A percentile compares a stretch with the other conserved stretches of the same genome.
These are phyloP conservation scores for Montipora foliosa DNA, from an alignment of 64 coral and sea anemone species.

Conservation along the genomic window DNA sequence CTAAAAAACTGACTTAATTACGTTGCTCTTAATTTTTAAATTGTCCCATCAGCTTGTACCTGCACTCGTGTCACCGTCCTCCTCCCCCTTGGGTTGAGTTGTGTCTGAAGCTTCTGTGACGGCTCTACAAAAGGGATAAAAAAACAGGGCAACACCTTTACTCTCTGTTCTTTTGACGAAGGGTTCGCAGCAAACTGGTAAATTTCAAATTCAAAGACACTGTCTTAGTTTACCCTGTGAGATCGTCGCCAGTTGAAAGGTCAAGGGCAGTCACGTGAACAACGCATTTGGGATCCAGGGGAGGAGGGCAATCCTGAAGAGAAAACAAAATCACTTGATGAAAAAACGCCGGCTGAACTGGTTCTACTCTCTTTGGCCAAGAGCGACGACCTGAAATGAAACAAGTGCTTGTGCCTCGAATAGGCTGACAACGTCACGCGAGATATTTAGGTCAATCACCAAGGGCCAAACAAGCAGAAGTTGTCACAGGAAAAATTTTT, in stretches of 20 bases:
- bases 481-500: too few species aligned
- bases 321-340: background rate
- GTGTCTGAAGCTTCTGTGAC: conserved; percentile 7
- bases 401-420: too few species aligned
- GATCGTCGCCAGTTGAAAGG: conserved; percentile 55
- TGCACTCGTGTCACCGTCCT: background rate
- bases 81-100: background rate
- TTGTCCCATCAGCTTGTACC: conserved; percentile 34
- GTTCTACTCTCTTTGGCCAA: too few species aligned
- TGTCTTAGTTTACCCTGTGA: conserved; percentile 12
- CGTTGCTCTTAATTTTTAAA: too few species aligned
- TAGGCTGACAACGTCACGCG: too few species aligned
- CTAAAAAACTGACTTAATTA: too few species aligned
- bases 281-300: conserved; percentile 67
- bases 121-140: background rate
- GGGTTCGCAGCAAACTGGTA: too few species aligned
- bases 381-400: too few species aligned
- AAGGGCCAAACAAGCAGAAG: too few species aligned
- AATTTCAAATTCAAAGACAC: too few species aligned
- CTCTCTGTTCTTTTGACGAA: background rate
- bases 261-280: conserved; percentile 72
- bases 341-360: background rate
- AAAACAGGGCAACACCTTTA: background rate
- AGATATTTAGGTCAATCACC: too few species aligned
- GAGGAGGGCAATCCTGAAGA: conserved; percentile 48